These are phyloP conservation scores for Plutomurus gul DNA, from an alignment of 1,140 invertebrate genomes.

Conservation along the genomic window DNA sequence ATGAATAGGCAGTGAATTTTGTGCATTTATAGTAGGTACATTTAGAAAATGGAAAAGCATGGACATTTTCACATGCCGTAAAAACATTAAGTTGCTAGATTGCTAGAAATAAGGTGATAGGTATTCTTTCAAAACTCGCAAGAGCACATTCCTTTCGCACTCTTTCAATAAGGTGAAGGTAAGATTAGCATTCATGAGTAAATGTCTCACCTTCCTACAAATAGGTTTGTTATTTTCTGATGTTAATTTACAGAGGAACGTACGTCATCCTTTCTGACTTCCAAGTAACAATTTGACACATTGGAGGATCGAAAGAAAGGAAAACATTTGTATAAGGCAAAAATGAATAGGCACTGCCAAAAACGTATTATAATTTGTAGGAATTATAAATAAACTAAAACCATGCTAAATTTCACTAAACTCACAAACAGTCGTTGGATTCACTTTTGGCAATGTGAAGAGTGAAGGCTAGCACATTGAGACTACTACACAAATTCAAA, in stretches of 20 bases:
- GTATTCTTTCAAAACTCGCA: no score
- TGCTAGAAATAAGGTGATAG: no score
- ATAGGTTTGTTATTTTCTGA: slow-evolving; percentile 1
- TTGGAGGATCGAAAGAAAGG: slow-evolving; percentile 12
- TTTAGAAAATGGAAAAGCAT: no score
- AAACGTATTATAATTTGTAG: background rate
- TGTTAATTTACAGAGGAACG: slow-evolving; percentile 18
- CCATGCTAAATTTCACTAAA: slow-evolving; percentile 12
- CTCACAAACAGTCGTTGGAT: no score
- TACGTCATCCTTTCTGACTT: background rate
- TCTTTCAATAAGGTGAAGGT: background rate
- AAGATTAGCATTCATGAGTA: slow-evolving; percentile 5
- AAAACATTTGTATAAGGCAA: slow-evolving; percentile 19
- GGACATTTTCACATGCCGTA: no score
- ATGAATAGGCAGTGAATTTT: no score
- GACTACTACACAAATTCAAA: background rate
- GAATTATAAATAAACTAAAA: slow-evolving; percentile 22
- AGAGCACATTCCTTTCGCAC: background rate
- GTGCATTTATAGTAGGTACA: no score
- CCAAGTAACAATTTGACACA: slow-evolving; percentile 13
- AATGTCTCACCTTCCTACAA: slow-evolving; percentile 18
- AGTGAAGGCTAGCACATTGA: background rate
- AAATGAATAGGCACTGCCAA: slow-evolving; percentile 6
- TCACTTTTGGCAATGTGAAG: slow-evolving; percentile 1
- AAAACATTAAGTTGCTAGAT: no score